These are phyloP conservation scores for Conus betulinus DNA, from an alignment of 1,140 invertebrate genomes.

Conservation along the genomic window DNA sequence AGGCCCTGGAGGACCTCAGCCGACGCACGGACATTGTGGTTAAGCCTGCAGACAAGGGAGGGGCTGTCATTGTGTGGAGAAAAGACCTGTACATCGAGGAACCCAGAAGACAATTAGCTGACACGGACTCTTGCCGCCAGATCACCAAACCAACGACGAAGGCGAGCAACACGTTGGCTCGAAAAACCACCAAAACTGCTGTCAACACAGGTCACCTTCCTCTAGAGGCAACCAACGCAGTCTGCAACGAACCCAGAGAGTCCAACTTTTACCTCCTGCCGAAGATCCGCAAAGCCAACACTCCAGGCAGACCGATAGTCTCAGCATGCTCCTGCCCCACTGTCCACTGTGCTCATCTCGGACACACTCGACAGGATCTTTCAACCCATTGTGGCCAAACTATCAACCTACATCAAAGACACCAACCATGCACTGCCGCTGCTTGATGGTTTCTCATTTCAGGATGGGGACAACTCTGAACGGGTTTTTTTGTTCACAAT, in stretches of 20 bases:
- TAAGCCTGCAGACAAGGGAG: too few species aligned
- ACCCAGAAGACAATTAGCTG: neutral
- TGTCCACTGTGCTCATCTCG: neutral
- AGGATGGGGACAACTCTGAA: too few species aligned
- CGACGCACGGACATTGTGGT: too few species aligned
- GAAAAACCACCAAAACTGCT: neutral
- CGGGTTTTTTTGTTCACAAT: too few species aligned
- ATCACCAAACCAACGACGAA: neutral
- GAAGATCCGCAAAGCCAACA: constrained; percentile 5
- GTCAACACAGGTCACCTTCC: too few species aligned
- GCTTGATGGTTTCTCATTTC: neutral
- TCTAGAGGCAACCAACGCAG: too few species aligned
- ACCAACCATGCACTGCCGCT: neutral
- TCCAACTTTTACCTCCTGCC: too few species aligned
- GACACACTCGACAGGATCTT: neutral
- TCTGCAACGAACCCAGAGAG: too few species aligned
- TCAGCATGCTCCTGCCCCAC: neutral
- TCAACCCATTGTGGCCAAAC: neutral
- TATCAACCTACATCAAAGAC: neutral
- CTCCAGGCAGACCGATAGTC: neutral
- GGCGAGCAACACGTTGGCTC: neutral
- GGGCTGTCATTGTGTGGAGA: too few species aligned
- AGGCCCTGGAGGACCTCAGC: too few species aligned
- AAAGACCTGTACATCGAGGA: neutral
- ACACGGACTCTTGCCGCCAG: neutral